phyloP scores from a whole-genome alignment of 2,113 vertebrate species.

The Saimiri boliviensis region DNA sequence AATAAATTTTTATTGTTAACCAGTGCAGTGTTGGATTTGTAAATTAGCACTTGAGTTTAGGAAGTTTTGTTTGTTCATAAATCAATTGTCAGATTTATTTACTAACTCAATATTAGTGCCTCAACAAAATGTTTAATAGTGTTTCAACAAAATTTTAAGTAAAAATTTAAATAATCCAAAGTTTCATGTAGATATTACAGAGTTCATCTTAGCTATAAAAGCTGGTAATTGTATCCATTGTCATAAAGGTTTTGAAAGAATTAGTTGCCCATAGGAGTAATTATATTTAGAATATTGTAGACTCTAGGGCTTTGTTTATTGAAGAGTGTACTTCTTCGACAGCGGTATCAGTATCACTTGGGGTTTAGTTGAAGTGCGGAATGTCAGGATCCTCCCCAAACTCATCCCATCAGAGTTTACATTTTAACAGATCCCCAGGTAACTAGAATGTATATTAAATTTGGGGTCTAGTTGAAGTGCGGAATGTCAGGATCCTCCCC shows the following conservation, averaged over 20 bases:
- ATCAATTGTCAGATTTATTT: neutral
- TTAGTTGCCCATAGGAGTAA: neutral
- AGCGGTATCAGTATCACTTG: neutral
- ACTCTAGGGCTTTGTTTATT: neutral
- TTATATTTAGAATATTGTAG: neutral
- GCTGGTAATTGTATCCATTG: neutral
- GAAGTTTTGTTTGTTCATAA: neutral
- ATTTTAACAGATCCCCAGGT: neutral
- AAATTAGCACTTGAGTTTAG: constrained; percentile 31
- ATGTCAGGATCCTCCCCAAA: neutral
- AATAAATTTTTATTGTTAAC: neutral
- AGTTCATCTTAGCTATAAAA: constrained; percentile 32
- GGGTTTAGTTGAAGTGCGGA: neutral
- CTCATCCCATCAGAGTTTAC: neutral
- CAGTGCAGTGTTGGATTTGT: neutral
- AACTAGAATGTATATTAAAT: neutral
- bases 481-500: neutral
- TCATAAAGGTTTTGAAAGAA: constrained; percentile 14
- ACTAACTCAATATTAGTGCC: neutral
- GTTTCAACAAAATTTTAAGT: neutral
- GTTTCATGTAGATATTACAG: neutral
- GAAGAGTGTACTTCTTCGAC: neutral
- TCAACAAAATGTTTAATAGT: neutral
- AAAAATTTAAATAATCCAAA: constrained; percentile 18
- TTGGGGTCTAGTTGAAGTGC: neutral